Percentiles rank a stretch among this genome's conserved stretches.
phyloP scores from a whole-genome alignment of 2,888 invertebrate genomes.

The Drosophila nr. perissopoda region DNA sequence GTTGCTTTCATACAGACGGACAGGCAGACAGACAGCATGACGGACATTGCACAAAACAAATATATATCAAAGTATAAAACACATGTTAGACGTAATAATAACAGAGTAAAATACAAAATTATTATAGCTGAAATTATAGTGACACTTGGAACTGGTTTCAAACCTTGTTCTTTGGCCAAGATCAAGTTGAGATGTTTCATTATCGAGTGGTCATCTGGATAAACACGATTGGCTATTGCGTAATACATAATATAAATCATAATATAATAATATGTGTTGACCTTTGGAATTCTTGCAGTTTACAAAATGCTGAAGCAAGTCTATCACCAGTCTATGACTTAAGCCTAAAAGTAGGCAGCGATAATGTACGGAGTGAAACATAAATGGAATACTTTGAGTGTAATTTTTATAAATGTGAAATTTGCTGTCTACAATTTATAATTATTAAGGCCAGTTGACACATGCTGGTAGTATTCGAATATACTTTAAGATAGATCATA shows the following conservation, averaged over 20 bases:
- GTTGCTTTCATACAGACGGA: no score
- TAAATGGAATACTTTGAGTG: background rate
- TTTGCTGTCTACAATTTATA: background rate
- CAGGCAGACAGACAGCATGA: no score
- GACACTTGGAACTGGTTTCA: constrained; percentile 61
- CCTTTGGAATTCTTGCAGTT: constrained; percentile 42
- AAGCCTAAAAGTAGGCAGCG: constrained; percentile 3
- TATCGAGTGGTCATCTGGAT: constrained; percentile 57
- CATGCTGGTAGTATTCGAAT: no score
- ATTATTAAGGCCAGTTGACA: no score
- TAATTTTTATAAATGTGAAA: background rate
- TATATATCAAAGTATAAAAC: no score
- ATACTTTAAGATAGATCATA: background rate
- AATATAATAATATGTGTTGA: constrained; percentile 15
- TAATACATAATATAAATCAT: constrained; percentile 27
- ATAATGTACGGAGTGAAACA: background rate
- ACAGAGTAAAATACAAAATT: constrained; percentile 12
- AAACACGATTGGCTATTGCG: constrained; percentile 64
- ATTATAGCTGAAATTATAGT: constrained; percentile 22
- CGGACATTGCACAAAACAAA: constrained; percentile 9
- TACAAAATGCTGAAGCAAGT: constrained; percentile 1
- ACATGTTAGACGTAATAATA: constrained; percentile 18
- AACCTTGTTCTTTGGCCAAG: constrained; percentile 49
- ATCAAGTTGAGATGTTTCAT: constrained; percentile 52
- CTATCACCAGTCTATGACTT: constrained; percentile 2